Base-by-base conservation (phyloP, 2,888 invertebrate species). In the Caenorhabditis sp. region DNA sequence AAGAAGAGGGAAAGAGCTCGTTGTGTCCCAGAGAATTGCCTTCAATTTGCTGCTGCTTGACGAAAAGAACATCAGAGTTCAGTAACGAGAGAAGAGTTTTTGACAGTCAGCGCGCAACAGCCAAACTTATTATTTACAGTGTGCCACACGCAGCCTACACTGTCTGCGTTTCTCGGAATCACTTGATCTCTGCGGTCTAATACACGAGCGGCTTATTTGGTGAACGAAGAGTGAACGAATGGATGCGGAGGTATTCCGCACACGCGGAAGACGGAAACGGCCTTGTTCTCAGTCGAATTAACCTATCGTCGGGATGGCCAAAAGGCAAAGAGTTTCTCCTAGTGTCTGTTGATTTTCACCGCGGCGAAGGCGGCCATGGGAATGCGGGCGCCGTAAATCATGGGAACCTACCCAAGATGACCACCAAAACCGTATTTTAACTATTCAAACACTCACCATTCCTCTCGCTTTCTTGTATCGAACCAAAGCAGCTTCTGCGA, bases 381-480 rank as follows among this genome's bases (percentile, higher is more conserved):
- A 58, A 58, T 47, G 15, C 18, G 68, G 24, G 58, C 68, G 60
- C 37, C 69, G 26, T 40, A 72, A 71, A 61, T 71, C 62, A 62
- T 62, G 62, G 44, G 71, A 71, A 71, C 61, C 20, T 13, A n/a
- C 55, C 40, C 68, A 53, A 60, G 50, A 62, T 61, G 71, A 71
- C 71, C 62, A 71, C 26, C 44, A 56, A 32, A 28, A 44, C 20
- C 22, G 35, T 35, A 44, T 44, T n/a, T 11, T 0, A 60, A 28
- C 15, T 15, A n/a, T 24, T 20, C 51, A 28, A 40, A 64, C 28
- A 82, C 78, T 70, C 62, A 85, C 86, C 71, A 68, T 58, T 64
- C 84, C 86, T 22, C 55, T 70, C 5, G 83, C 84, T 40, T 76
- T 80, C 61, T 84, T 84, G 69, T 81, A 86, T 4, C 86, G 71